Evolutionary conservation across 2,888 invertebrate genomes (phyloP).

Genomic region (Phortica magna): DNA sequence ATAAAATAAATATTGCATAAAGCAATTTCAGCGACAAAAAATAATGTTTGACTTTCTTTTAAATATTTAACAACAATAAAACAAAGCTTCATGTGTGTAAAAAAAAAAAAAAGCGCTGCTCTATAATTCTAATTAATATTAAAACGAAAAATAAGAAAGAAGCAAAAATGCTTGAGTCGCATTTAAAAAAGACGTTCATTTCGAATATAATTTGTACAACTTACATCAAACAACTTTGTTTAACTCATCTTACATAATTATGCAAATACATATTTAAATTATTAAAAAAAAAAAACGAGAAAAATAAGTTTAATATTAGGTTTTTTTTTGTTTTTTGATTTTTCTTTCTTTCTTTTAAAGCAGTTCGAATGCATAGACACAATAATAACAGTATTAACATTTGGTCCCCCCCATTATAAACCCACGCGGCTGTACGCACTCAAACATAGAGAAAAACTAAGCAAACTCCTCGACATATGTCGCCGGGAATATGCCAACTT

Average conservation of each 20-base stretch:
- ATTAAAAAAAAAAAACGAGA: constrained; percentile 28
- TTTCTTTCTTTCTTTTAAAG: neutral
- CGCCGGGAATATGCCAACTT: constrained; percentile 94
- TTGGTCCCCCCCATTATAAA: no score
- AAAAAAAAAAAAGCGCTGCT: neutral
- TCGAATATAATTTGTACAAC: constrained; percentile 38
- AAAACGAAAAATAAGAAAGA: constrained; percentile 7
- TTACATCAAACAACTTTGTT: constrained; percentile 37
- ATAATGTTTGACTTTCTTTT: neutral
- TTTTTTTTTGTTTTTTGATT: neutral
- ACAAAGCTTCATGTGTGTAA: constrained; percentile 14
- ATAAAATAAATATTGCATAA: constrained; percentile 45
- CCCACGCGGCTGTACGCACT: constrained; percentile 3
- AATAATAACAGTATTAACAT: no score
- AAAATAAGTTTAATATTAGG: neutral
- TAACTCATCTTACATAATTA: constrained; percentile 34
- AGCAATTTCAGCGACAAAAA: constrained; percentile 35
- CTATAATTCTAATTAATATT: constrained; percentile 30
- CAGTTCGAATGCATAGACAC: neutral
- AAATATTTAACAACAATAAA: constrained; percentile 46
- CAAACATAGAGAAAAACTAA: constrained; percentile 49
- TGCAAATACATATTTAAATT: constrained; percentile 44
- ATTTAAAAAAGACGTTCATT: constrained; percentile 25
- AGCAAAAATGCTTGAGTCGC: constrained; percentile 5
- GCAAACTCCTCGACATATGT: constrained; percentile 93